Evolutionary conservation across 2,797 vertebrate genomes (phyloP).

Genomic region (Sebastes oblongus): DNA sequence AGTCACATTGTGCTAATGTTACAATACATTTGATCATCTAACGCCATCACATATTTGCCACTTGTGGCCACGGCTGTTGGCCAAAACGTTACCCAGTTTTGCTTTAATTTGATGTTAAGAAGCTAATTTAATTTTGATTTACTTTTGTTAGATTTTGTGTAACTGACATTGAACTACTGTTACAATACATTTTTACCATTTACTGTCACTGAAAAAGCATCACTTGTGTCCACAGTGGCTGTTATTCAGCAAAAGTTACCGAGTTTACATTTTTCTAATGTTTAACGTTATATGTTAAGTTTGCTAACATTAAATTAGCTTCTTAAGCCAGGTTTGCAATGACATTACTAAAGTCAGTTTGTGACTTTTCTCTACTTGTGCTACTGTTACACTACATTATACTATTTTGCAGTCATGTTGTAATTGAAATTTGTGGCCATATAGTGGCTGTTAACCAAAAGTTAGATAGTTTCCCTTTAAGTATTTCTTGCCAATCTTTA

Average conservation of each 20-base stretch:
- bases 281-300: not conserved
- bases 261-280: not conserved
- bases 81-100: too few relatives aligned
- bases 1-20: too few relatives aligned
- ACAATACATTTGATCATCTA: too few relatives aligned
- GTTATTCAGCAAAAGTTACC: not conserved
- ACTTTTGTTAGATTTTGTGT: not conserved
- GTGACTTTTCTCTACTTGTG: not conserved
- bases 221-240: too few relatives aligned
- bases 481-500: not conserved
- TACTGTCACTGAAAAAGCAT: not conserved
- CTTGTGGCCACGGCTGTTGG: too few relatives aligned
- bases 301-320: too few relatives aligned
- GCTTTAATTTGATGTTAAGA: too few relatives aligned
- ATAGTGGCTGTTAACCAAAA: not conserved
- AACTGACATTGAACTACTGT: not conserved
- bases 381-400: not conserved
- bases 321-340: not conserved
- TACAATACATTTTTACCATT: not conserved
- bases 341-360: not conserved
- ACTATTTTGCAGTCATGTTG: too few relatives aligned
- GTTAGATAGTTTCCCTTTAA: not conserved
- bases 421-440: not conserved
- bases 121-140: fast-evolving
- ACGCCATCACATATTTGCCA: too few relatives aligned